These are phyloP conservation scores for Agrilus planipennis DNA, from an alignment of 1,140 invertebrate species.

Conservation along the genomic window DNA sequence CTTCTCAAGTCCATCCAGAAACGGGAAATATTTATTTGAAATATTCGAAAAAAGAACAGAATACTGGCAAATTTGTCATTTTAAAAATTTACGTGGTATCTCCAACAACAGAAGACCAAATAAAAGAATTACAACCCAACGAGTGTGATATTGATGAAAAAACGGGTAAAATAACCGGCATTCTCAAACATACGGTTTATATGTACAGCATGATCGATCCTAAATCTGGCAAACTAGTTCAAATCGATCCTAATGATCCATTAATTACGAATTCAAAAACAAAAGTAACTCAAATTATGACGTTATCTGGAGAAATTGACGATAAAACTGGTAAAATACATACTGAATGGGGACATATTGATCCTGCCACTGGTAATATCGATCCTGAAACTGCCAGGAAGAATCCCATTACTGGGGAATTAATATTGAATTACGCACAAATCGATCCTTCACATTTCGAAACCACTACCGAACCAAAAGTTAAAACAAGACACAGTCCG, in stretches of 20 bases:
- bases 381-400: constrained; percentile 48
- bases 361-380: constrained; percentile 45
- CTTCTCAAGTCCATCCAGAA: constrained; percentile 49
- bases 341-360: constrained; percentile 47
- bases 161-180: constrained; percentile 49
- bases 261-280: constrained; percentile 51
- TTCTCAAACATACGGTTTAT: constrained; percentile 54
- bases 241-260: constrained; percentile 56
- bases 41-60: constrained; percentile 45
- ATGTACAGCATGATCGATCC: constrained; percentile 59
- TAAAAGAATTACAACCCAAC: constrained; percentile 53
- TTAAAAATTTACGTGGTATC: constrained; percentile 50
- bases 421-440: constrained; percentile 51
- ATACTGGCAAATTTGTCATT: constrained; percentile 50
- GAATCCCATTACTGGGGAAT: constrained; percentile 51
- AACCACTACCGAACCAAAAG: constrained; percentile 39
- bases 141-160: constrained; percentile 54
- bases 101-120: constrained; percentile 43
- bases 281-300: constrained; percentile 55
- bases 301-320: constrained; percentile 52
- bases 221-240: constrained; percentile 53
- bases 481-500: constrained; percentile 34
- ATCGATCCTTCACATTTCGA: constrained; percentile 56
- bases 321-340: constrained; percentile 49
- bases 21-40: constrained; percentile 51